phyloP scores from a whole-genome alignment of 2,888 invertebrate species.

The Nymphalis urticae region DNA sequence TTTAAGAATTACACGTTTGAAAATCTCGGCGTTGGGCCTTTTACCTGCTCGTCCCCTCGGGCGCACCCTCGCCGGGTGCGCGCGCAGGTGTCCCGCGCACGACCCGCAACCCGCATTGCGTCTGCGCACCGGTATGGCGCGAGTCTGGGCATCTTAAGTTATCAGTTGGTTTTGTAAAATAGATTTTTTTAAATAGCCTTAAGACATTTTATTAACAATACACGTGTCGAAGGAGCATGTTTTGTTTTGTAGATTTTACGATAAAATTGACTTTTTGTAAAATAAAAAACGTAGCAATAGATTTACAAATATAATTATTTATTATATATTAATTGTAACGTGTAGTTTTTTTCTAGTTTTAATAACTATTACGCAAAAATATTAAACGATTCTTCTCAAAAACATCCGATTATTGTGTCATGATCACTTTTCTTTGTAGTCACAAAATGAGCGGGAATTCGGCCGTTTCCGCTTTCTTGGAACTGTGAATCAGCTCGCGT shows the following conservation, averaged over 20 bases:
- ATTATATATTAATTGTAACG: too few relatives aligned
- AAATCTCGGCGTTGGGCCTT: conserved; percentile 47
- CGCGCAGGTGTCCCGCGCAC: conserved; percentile 73
- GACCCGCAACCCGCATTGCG: conserved; percentile 33
- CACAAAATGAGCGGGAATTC: conserved; percentile 68
- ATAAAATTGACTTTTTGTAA: too few relatives aligned
- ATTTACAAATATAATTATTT: too few relatives aligned
- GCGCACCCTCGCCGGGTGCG: conserved; percentile 76
- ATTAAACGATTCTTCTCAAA: conserved; percentile 9
- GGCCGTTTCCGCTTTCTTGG: conserved; percentile 78
- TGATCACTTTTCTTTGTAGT: conserved; percentile 47
- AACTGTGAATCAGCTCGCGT: conserved; percentile 76
- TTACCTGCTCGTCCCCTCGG: conserved; percentile 67
- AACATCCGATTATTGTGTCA: conserved; percentile 23
- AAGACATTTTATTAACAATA: not conserved
- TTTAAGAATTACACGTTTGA: conserved; percentile 29
- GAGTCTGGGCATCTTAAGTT: conserved; percentile 32
- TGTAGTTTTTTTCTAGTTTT: too few relatives aligned
- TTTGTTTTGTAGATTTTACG: not conserved
- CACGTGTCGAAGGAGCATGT: not conserved
- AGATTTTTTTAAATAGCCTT: conserved; percentile 6
- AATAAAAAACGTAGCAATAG: too few relatives aligned
- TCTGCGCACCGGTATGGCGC: conserved; percentile 32
- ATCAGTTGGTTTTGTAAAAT: conserved; percentile 24
- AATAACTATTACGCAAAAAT: not conserved